Base-by-base conservation (phyloP, 1,140 invertebrate genomes). In the Neodiprion fabricii region DNA sequence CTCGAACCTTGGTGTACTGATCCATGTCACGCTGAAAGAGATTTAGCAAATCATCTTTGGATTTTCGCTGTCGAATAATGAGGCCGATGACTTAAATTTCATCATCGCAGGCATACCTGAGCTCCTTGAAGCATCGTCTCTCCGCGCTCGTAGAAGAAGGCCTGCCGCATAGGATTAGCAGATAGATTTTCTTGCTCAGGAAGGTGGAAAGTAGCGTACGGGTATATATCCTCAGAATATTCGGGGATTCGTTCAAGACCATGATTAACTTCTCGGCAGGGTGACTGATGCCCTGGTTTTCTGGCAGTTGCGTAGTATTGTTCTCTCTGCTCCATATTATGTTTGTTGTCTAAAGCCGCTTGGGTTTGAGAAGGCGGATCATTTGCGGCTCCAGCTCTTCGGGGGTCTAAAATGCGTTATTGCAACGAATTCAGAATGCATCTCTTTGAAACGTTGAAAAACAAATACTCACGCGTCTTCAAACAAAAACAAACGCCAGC, bases 221-320 rank as follows among this genome's bases (percentile, higher is more conserved):
- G 91, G 85, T 91, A 92, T 82, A 91, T 91, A 78, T 92, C 91
- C 85, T 92, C 91, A 61, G 90, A 90, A 85, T 90, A 91, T 82
- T 91, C 90, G 78, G 90, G 90, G 81, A 91, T 90, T 72, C 90
- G 85, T 81, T 91, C 90, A 78, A 90, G 83, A 71, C 85, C 87
- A 40, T 40, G 28, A 81, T 85, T 87, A 76, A 89, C 85, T 83
- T 90, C 89, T 69, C 86, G 84, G 79, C 87, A 85, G 14, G 89
- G 88, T 47, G 89, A 90, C 76, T 89, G 89, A 72, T 89, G 88
- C 67, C 87, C 87, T 9, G 88, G 88, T 79, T 91, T 91, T 74
- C 89, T 86, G 61, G 91, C 89, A 14, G 90, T 91, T 74, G 90
- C 89, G 79, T 91, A 91, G 78, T 89, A 91, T 72, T 90, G 90